phyloP scores from a whole-genome alignment of 2,888 invertebrate genomes.

The Microctonus hyperodae region DNA sequence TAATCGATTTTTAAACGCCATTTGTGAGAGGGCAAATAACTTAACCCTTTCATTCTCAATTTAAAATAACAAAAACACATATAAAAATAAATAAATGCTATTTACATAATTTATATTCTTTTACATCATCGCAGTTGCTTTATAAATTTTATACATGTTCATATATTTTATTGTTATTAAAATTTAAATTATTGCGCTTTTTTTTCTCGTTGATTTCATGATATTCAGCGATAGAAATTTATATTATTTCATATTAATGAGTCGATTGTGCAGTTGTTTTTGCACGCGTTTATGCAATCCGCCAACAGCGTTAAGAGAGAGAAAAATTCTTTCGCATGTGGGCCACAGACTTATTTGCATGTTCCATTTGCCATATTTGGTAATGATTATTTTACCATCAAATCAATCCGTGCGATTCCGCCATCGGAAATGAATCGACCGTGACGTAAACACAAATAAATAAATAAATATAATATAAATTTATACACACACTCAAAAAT shows the following conservation, averaged over 20 bases:
- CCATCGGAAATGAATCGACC: neutral
- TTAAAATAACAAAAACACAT: too few relatives aligned
- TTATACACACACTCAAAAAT: neutral
- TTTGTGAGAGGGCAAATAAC: neutral
- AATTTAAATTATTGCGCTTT: too few relatives aligned
- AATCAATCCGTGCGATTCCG: neutral
- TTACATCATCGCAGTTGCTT: neutral
- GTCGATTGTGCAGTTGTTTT: neutral
- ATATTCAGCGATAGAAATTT: neutral
- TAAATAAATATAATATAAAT: neutral
- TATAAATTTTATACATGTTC: neutral
- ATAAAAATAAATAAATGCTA: too few relatives aligned
- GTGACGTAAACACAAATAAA: neutral
- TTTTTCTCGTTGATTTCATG: neutral
- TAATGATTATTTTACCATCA: neutral
- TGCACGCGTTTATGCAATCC: neutral
- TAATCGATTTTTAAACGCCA: constrained; percentile 12
- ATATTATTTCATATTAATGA: neutral
- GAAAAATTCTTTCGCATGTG: neutral
- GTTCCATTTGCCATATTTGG: constrained; percentile 6
- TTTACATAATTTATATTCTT: neutral
- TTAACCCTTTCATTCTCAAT: neutral
- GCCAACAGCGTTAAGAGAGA: neutral
- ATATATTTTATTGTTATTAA: too few relatives aligned
- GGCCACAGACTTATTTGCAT: constrained; percentile 6